Evolutionary conservation across 2,888 invertebrate genomes (phyloP).

Genomic region (Caenorhabditis zanzibari): DNA sequence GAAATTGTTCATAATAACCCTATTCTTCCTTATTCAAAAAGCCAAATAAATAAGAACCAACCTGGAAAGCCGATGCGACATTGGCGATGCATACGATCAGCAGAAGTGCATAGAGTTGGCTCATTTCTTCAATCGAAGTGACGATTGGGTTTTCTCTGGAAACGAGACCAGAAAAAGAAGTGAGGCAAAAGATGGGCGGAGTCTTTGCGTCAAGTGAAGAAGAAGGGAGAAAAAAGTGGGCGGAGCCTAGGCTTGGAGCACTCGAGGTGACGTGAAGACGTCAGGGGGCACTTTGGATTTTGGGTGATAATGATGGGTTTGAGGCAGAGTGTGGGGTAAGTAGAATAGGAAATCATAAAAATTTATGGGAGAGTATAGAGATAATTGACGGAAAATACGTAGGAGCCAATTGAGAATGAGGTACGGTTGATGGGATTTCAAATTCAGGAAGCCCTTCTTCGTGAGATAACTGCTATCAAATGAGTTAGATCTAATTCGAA

Average conservation of each 20-base stretch:
- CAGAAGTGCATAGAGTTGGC: conserved; percentile 28
- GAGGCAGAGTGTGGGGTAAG: background rate
- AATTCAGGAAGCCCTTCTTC: background rate
- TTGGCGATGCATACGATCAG: conserved; percentile 24
- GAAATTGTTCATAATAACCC: background rate
- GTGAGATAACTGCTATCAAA: background rate
- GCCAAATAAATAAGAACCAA: background rate
- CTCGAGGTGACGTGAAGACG: conserved; percentile 28
- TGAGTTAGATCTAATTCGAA: background rate
- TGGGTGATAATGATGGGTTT: conserved; percentile 45
- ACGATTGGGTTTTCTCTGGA: conserved; percentile 43
- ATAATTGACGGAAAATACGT: background rate
- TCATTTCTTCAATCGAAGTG: conserved; percentile 34
- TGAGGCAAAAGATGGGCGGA: conserved; percentile 39
- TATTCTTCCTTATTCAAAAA: background rate
- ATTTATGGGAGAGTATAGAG: conserved; percentile 15
- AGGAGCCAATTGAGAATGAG: background rate
- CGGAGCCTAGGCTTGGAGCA: conserved; percentile 17
- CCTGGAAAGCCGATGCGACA: conserved; percentile 11
- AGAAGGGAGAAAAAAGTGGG: conserved; percentile 10
- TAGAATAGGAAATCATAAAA: background rate
- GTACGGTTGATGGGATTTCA: background rate
- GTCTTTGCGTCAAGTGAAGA: conserved; percentile 28
- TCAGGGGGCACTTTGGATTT: conserved; percentile 17
- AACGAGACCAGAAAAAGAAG: conserved; percentile 43